These are phyloP conservation scores for Neodiprion fabricii DNA, from an alignment of 1,140 invertebrate genomes.

Conservation along the genomic window DNA sequence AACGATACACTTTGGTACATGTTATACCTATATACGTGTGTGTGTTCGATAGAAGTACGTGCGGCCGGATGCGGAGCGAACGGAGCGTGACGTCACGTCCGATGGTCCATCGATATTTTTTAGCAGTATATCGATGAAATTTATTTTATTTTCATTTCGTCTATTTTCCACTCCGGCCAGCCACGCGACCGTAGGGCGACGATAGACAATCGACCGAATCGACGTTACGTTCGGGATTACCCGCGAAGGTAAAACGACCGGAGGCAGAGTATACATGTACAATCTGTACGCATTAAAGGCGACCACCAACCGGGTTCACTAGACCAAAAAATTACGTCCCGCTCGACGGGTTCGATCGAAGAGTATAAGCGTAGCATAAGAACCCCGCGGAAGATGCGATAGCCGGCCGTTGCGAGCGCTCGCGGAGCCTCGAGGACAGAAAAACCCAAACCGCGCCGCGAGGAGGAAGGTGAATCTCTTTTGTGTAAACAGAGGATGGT, in stretches of 20 bases:
- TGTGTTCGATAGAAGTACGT: background rate
- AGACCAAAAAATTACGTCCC: conserved; percentile 15
- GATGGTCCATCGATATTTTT: background rate
- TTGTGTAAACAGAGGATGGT: background rate
- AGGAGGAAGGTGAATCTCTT: background rate
- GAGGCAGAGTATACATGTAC: too few relatives aligned
- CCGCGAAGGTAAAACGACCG: too few relatives aligned
- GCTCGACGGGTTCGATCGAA: background rate
- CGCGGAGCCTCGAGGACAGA: background rate
- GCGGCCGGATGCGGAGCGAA: background rate
- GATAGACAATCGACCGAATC: background rate
- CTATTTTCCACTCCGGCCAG: background rate
- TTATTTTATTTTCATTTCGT: background rate
- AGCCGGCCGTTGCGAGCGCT: too few relatives aligned
- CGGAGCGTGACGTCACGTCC: background rate
- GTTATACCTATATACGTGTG: background rate
- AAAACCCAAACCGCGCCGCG: background rate
- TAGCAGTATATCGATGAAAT: too few relatives aligned
- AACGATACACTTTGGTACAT: too few relatives aligned
- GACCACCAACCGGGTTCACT: conserved; percentile 12
- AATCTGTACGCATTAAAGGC: background rate
- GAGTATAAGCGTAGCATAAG: background rate
- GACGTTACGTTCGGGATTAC: background rate
- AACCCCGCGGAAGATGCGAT: too few relatives aligned
- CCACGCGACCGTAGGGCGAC: conserved; percentile 1